Base-by-base conservation (phyloP, 2,888 invertebrate species). In the Scaptomyza tumidula region DNA sequence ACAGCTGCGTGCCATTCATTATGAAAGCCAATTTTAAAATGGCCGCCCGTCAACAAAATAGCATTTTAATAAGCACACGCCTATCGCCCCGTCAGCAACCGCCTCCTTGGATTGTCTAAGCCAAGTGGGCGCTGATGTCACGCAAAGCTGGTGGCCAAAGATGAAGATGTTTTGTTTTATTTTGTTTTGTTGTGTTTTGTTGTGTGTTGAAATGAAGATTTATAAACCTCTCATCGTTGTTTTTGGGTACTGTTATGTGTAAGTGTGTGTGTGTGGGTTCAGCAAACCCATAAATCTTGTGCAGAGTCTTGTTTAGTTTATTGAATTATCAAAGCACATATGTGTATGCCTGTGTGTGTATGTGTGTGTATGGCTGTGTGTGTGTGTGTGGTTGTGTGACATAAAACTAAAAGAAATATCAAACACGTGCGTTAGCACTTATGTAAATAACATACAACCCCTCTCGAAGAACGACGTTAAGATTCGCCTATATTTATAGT, bases 241-340 rank as follows among this genome's bases (percentile, higher is more conserved):
- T 75, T 75, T 67, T 7, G 52, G 45, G 14, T 27, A 27, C 35
- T 37, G 14, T 29, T 46, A 39, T 45, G 27, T 56, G 65, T 65
- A 75, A 60, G 80, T 89, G 24, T 11, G 35, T 39, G 27, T 45
- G 24, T 56, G 70, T 65, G 78, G 65, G 80, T 89, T 89, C 86
- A 76, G 75, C 62, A 77, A 73, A 80, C 86, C 81, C 83, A 86
- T 86, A 86, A 89, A 86, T 86, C 89, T 89, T 71, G 35, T 57
- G 65, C 75, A 84, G 89, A 86, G 72, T 79, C 77, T 84, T 80
- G 79, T 77, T 86, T 80, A 88, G 88, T 89, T 86, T 89, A 89
- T 86, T 86, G 88, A 86, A 86, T 89, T 88, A 86, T 89, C 86
- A 83, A 59, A 60, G 68, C 53, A 53, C 59, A 46, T 56, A 56